Evolutionary conservation across 2,797 vertebrate species (phyloP).

Genomic region (Pterois miles): DNA sequence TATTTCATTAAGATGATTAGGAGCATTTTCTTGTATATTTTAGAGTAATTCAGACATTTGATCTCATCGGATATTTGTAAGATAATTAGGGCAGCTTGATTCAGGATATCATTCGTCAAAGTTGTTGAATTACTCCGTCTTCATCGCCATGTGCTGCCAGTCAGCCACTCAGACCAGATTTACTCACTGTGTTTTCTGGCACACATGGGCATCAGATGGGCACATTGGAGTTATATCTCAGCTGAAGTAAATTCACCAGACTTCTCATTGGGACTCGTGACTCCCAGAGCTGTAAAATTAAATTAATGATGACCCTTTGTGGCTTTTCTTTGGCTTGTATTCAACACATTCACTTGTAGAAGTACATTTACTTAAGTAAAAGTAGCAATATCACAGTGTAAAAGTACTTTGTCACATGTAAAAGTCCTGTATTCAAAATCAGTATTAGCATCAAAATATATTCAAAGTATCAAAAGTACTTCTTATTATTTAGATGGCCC

Average conservation of each 20-base stretch:
- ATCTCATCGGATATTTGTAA: not conserved
- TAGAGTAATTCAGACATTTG: not conserved
- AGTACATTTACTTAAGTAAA: no score
- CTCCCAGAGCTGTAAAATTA: not conserved
- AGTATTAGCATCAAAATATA: no score
- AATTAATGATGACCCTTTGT: not conserved
- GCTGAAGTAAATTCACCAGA: not conserved
- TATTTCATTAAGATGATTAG: not conserved
- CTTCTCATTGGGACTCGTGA: not conserved
- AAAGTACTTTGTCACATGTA: no score
- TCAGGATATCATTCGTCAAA: no score
- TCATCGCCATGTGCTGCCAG: not conserved
- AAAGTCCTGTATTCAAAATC: no score
- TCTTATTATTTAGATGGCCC: no score
- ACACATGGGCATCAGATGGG: constrained; percentile 13
- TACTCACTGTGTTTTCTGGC: not conserved
- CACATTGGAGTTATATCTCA: not conserved
- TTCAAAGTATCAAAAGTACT: no score
- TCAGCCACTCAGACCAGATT: not conserved
- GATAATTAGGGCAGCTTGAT: not conserved
- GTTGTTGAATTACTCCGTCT: not conserved
- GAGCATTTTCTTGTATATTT: not conserved
- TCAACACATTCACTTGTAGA: not conserved
- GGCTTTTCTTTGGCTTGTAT: not conserved
- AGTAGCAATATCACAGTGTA: no score